Percentiles rank a stretch among this genome's conserved stretches.
phyloP scores from a whole-genome alignment of 1,140 invertebrate species.

The Papilio polyxenes region DNA sequence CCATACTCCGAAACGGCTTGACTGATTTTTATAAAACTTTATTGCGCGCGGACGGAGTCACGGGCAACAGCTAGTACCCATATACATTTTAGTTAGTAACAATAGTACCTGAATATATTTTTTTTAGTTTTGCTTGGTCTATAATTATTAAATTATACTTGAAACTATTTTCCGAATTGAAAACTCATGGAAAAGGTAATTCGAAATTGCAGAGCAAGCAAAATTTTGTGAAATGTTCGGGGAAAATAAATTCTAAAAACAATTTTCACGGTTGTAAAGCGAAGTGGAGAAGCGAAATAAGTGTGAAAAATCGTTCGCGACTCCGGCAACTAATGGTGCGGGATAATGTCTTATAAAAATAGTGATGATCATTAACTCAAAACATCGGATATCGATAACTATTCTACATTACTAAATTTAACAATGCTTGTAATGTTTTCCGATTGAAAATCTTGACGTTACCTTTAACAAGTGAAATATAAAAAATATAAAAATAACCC shows the following conservation, averaged over 20 bases:
- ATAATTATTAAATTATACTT: no score
- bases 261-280: conserved; percentile 40
- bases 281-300: conserved; percentile 37
- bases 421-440: background rate
- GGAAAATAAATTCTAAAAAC: conserved; percentile 38
- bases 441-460: no score
- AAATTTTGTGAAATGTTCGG: conserved; percentile 2
- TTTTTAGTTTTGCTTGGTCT: no score
- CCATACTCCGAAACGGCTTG: no score
- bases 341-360: conserved; percentile 36
- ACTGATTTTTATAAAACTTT: no score
- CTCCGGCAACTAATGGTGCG: conserved; percentile 32
- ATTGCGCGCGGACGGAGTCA: no score
- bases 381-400: conserved; percentile 24
- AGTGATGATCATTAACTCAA: conserved; percentile 27
- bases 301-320: conserved; percentile 40
- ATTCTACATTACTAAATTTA: background rate
- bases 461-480: no score
- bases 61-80: no score
- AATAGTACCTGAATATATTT: no score
- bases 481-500: no score
- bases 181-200: conserved; percentile 19
- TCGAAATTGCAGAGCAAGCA: background rate
- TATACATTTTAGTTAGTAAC: no score
- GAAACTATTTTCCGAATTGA: background rate